phyloP scores from a whole-genome alignment of 53 echinoderm and acorn worm species.

The Mesocentrotus franciscanus region DNA sequence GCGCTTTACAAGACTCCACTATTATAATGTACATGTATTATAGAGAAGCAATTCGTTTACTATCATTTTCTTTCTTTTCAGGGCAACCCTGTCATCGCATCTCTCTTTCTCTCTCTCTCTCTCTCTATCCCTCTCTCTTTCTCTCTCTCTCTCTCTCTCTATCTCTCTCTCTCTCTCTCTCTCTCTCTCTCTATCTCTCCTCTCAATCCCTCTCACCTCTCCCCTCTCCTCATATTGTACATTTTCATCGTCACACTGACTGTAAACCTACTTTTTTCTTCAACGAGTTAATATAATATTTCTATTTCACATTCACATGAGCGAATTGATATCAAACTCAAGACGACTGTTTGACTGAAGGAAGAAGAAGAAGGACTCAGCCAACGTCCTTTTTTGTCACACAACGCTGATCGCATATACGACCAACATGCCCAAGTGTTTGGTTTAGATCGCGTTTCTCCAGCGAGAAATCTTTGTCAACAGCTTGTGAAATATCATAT shows the following conservation, averaged over 20 bases:
- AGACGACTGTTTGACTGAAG: neutral
- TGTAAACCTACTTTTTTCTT: neutral
- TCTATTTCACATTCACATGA: neutral
- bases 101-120: no score
- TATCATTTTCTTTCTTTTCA: no score
- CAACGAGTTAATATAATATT: no score
- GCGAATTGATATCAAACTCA: neutral
- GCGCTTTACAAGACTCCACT: no score
- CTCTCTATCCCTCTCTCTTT: neutral
- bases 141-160: neutral
- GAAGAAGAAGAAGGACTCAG: neutral
- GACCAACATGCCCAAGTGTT: neutral
- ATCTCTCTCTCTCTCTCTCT: neutral
- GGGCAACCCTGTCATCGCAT: no score
- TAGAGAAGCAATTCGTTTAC: no score
- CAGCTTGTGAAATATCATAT: constrained; percentile 6
- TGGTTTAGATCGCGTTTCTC: constrained; percentile 30
- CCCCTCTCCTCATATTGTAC: neutral
- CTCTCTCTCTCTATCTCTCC: neutral
- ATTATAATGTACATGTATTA: no score
- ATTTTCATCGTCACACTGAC: neutral
- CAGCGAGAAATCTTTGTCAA: neutral
- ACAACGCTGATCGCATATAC: neutral
- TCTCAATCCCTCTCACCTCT: neutral
- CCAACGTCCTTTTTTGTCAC: neutral